These are phyloP conservation scores for Lepidurus packardi DNA, from an alignment of 1,140 invertebrate genomes.

Conservation along the genomic window DNA sequence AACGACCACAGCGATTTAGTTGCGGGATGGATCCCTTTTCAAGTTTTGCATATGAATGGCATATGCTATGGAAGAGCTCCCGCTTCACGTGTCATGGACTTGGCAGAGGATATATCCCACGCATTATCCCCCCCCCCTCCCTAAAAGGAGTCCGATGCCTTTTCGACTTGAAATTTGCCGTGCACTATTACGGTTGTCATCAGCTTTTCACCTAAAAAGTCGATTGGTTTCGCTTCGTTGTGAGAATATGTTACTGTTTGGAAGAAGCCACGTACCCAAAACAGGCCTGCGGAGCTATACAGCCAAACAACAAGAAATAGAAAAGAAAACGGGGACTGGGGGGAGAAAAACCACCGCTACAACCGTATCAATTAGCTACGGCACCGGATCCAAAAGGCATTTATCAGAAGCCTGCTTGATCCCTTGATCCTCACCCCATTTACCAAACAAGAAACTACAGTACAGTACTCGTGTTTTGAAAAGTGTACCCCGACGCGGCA, in stretches of 20 bases:
- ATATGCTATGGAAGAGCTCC: not conserved
- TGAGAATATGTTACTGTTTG: slow-evolving; percentile 3
- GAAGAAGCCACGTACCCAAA: not conserved
- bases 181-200: slow-evolving; percentile 1
- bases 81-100: not conserved
- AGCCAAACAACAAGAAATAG: not conserved
- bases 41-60: slow-evolving; percentile 22
- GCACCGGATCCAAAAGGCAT: not conserved
- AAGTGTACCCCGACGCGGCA: not conserved
- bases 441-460: not conserved
- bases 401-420: not conserved
- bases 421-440: not conserved
- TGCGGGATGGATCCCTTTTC: slow-evolving; percentile 17
- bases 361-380: slow-evolving; percentile 14
- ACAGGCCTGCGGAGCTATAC: not conserved
- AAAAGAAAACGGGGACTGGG: not conserved
- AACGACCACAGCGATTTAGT: not conserved
- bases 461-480: not conserved
- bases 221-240: slow-evolving; percentile 10
- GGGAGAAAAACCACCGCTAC: not conserved
- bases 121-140: slow-evolving; percentile 6
- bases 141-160: not conserved
- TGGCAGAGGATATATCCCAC: not conserved
- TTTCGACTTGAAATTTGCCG: slow-evolving; percentile 12
- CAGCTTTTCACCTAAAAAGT: not conserved